Evolutionary conservation across 2,888 invertebrate species (phyloP).

Genomic region (Brenthis hecate): DNA sequence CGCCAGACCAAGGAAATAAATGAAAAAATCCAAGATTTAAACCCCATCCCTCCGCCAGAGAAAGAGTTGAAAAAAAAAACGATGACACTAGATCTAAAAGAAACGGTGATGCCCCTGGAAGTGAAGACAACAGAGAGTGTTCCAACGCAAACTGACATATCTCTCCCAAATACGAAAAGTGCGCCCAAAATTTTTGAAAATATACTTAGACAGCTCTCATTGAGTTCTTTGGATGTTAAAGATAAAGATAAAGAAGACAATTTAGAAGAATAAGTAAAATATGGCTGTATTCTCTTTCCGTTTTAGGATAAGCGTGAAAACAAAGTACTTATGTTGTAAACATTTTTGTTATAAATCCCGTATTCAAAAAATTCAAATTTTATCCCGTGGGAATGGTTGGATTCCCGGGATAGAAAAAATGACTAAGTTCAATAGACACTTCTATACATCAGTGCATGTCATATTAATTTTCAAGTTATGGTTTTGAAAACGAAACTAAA

Average conservation of each 20-base stretch:
- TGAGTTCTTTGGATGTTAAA: slow-evolving; percentile 61
- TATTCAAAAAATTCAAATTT: too few species aligned
- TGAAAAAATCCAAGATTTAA: slow-evolving; percentile 48
- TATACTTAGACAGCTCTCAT: slow-evolving; percentile 69
- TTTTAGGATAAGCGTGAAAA: too few species aligned
- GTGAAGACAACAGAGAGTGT: slow-evolving; percentile 60
- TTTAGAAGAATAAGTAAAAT: background rate
- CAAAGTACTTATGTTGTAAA: too few species aligned
- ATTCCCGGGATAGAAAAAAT: too few species aligned
- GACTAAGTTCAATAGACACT: too few species aligned
- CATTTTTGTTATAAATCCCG: too few species aligned
- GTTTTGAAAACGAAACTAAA: too few species aligned
- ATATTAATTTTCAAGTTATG: too few species aligned
- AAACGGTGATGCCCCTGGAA: slow-evolving; percentile 58
- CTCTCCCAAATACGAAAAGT: slow-evolving; percentile 73
- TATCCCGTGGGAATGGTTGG: too few species aligned
- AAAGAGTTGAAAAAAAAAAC: slow-evolving; percentile 56
- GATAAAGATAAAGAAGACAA: slow-evolving; percentile 27
- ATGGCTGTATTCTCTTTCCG: too few species aligned
- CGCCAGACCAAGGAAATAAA: slow-evolving; percentile 52
- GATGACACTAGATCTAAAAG: slow-evolving; percentile 65
- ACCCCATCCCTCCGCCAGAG: slow-evolving; percentile 40
- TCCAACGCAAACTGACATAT: slow-evolving; percentile 75
- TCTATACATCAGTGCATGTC: too few species aligned
- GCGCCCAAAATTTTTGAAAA: slow-evolving; percentile 77